phyloP scores from a whole-genome alignment of 2,113 vertebrate species.

The Syngnathus floridae region DNA sequence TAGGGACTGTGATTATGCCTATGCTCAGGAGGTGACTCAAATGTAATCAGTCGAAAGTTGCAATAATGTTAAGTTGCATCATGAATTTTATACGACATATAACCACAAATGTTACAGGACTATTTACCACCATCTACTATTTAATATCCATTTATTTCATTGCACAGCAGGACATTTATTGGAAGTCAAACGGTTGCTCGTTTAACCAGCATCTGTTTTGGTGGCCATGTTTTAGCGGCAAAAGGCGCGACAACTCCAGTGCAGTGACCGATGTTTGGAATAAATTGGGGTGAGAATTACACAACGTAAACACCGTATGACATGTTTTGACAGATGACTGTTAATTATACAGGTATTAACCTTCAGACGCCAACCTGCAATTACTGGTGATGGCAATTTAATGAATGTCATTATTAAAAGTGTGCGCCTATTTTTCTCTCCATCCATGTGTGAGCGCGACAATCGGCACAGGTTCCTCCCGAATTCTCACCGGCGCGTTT shows the following conservation, averaged over 20 bases:
- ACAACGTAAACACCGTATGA: conserved; percentile 2
- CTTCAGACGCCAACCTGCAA: conserved; percentile 1
- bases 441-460: neutral
- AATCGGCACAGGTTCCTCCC: neutral
- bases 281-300: neutral
- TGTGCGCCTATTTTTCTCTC: neutral
- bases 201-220: neutral
- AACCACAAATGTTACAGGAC: neutral
- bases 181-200: neutral
- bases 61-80: neutral
- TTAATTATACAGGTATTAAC: conserved; percentile 28
- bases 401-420: conserved; percentile 12
- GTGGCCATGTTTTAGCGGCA: neutral
- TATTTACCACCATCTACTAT: too few species aligned
- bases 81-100: neutral
- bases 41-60: neutral
- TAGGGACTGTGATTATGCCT: too few species aligned
- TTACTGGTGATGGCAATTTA: conserved; percentile 11
- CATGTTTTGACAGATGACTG: conserved; percentile 26
- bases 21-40: too few species aligned
- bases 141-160: neutral
- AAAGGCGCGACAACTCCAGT: neutral
- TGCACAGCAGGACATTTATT: neutral
- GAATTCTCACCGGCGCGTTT: conserved; percentile 75
- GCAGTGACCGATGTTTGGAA: neutral